Base-by-base conservation (phyloP, 2,113 vertebrate genomes). In the Hydropotes inermis region DNA sequence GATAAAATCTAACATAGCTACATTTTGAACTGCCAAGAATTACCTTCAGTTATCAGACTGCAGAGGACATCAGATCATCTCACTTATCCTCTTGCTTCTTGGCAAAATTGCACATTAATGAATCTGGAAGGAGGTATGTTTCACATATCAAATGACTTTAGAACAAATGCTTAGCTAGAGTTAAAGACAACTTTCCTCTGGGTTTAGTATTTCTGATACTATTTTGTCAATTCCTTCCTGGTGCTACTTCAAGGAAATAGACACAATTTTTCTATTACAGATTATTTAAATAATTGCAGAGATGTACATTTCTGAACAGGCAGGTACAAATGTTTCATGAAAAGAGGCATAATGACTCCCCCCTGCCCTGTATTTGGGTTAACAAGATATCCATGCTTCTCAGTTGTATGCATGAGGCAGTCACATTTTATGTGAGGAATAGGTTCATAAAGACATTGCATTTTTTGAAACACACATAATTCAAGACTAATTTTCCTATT, bases 391-490 rank as follows among this genome's bases (percentile, higher is more conserved):
- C 50, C 9, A 8, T 10, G 27, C 47, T 91, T 95, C 60, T 93
- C 45, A 64, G 45, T 57, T 84, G 84, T 61, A 58, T 33, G 36
- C 25, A 52, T 1, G 4, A 60, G 7, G 28, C 64, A 52, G 21
- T 79, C 23, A 10, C 30, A 47, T 91, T 95, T 96, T 95, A 79
- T 87, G 60, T 97, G 95, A 98, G 50, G 25, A 86, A 91, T 67
- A 74, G 94, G 67, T 96, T 97, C 79, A 91, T 97, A 94, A 97
- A 94, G 78, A 89, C 82, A 43, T 97, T 84, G 61, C 21, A 3
- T 95, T 95, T 88, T 97, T 97, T 79, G 92, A 96, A 95, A 58
- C 76, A 87, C 92, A 89, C 47, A 93, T 96, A 96, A 97, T 87
- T 97, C 89, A 89, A 50, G n/a, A 50, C 83, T 97, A 93, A 97